Evolutionary conservation across 2,797 vertebrate species (phyloP).

Genomic region (Eidolon dupreanum): DNA sequence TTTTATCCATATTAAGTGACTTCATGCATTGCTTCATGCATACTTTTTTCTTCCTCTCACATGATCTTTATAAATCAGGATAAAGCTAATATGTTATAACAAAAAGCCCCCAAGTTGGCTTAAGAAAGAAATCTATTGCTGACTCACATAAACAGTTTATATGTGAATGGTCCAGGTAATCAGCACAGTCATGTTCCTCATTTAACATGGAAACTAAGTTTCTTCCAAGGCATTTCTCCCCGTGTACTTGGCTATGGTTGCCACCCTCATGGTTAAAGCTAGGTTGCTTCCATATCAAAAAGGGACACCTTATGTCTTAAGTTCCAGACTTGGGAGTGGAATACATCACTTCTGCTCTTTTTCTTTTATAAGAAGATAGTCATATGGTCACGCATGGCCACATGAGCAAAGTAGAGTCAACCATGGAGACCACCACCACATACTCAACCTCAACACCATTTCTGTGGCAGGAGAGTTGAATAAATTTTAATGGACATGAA

Average conservation of each 20-base stretch:
- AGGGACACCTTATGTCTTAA: not conserved
- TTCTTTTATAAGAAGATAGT: not conserved
- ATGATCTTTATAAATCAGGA: not conserved
- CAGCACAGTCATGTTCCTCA: not conserved
- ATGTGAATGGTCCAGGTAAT: not conserved
- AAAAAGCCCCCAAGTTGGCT: not conserved
- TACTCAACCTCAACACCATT: not conserved
- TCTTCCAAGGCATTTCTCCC: not conserved
- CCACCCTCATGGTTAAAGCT: not conserved
- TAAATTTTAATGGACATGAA: not conserved
- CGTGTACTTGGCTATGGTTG: not conserved
- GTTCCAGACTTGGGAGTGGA: not conserved
- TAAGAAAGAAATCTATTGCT: not conserved
- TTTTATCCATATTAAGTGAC: not conserved
- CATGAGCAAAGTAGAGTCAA: not conserved
- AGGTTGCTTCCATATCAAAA: not conserved
- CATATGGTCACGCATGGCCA: not conserved
- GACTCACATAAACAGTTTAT: not conserved
- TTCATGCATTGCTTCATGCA: not conserved
- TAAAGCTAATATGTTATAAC: not conserved
- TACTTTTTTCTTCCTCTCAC: not conserved
- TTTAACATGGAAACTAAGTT: not conserved
- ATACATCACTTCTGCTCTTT: not conserved
- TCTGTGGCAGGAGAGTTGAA: not conserved
- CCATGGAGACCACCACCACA: no score